Percentiles rank a stretch among this genome's conserved stretches.
phyloP scores from a whole-genome alignment of 2,888 invertebrate species.

The Octonoba sinensis region DNA sequence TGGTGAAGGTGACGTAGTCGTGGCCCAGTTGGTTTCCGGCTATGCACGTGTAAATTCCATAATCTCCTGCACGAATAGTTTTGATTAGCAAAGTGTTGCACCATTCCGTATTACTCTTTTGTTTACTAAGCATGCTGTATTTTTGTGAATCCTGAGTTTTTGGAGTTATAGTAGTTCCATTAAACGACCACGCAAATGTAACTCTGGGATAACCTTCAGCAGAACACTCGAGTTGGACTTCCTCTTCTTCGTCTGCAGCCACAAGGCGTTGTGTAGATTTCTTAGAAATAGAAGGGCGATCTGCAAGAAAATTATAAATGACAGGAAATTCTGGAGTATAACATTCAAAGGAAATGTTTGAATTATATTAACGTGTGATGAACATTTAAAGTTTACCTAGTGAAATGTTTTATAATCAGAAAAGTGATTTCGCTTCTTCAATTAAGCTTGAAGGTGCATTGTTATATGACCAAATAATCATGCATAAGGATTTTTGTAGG shows the following conservation, averaged over 20 bases:
- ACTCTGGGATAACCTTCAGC: slow-evolving; percentile 86
- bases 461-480: too few species aligned
- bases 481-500: too few species aligned
- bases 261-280: slow-evolving; percentile 21
- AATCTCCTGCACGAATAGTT: slow-evolving; percentile 85
- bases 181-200: slow-evolving; percentile 86
- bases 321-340: not conserved
- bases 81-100: slow-evolving; percentile 77
- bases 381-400: not conserved
- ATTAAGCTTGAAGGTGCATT: too few species aligned
- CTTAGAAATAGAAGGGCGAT: slow-evolving; percentile 34
- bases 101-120: slow-evolving; percentile 23
- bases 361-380: not conserved
- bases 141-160: slow-evolving; percentile 33
- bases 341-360: not conserved
- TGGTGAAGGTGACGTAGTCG: slow-evolving; percentile 70
- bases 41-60: slow-evolving; percentile 90
- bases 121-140: slow-evolving; percentile 27
- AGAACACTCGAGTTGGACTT: slow-evolving; percentile 75
- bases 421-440: too few species aligned
- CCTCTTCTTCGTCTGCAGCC: slow-evolving; percentile 41
- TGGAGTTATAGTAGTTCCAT: slow-evolving; percentile 77
- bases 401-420: too few species aligned
- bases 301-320: slow-evolving; percentile 12
- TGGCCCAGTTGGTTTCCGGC: slow-evolving; percentile 89